Percentiles rank a stretch among this genome's conserved stretches.
These are phyloP conservation scores for Acrocephalus arundinaceus DNA, from an alignment of 2,113 vertebrate species.

Conservation along the genomic window DNA sequence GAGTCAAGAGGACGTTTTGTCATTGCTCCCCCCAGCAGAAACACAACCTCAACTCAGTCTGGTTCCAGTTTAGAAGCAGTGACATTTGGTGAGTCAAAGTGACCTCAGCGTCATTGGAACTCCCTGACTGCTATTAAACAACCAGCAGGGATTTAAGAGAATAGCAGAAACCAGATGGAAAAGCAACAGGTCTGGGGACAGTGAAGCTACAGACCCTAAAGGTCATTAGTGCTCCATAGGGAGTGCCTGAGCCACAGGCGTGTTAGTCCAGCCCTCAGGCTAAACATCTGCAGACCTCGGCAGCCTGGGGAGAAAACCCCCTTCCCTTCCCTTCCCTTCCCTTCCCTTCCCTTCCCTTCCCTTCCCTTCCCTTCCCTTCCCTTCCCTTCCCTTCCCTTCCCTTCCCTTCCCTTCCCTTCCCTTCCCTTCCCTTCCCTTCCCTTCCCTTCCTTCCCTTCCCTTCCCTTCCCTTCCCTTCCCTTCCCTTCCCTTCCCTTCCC, in stretches of 20 bases:
- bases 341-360: no score
- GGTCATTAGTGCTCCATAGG: background rate
- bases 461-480: no score
- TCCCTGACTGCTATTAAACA: background rate
- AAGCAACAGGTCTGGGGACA: conserved; percentile 16
- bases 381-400: background rate
- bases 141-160: conserved; percentile 20
- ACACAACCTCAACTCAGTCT: background rate
- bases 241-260: background rate
- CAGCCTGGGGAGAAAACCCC: background rate
- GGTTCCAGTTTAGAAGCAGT: conserved; percentile 38
- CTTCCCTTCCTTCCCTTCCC: background rate
- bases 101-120: conserved; percentile 27
- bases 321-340: background rate
- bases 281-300: background rate
- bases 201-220: conserved; percentile 11
- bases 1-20: background rate
- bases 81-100: conserved; percentile 17
- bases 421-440: background rate
- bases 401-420: background rate
- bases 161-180: conserved; percentile 43
- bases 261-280: background rate
- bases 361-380: background rate
- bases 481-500: background rate
- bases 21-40: background rate